Percentiles rank a stretch among this genome's conserved stretches.
Conservation (phyloP, 1,140 invertebrate species). For the Asbolus verrucosus region DNA sequence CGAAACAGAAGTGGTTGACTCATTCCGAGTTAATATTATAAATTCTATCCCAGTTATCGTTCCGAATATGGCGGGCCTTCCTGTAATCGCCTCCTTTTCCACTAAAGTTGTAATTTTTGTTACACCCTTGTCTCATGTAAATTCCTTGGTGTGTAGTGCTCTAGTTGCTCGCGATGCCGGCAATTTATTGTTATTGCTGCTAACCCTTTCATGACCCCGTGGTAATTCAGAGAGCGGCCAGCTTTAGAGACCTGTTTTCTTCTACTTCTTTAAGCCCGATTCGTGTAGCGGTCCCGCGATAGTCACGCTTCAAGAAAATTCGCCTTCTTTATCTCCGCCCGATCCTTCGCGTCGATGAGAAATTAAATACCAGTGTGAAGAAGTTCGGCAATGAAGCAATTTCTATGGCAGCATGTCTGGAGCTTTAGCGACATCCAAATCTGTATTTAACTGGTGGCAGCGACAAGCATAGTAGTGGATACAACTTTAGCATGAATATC, state of each 20-base stretch:
- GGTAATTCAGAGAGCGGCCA: conserved; percentile 44
- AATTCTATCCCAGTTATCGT: conserved; percentile 23
- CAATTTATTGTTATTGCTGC: conserved; percentile 51
- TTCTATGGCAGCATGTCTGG: conserved; percentile 26
- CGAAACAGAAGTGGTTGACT: not conserved
- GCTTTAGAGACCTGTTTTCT: conserved; percentile 45
- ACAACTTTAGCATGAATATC: conserved; percentile 22
- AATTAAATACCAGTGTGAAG: conserved; percentile 10
- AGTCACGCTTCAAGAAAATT: conserved; percentile 40
- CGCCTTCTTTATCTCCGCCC: conserved; percentile 33
- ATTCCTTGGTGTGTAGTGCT: conserved; percentile 49
- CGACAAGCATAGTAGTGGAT: not conserved
- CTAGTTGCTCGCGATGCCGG: conserved; percentile 46
- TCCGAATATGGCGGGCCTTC: not conserved
- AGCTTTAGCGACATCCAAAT: conserved; percentile 22
- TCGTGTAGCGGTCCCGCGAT: conserved; percentile 35
- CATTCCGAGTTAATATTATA: conserved; percentile 6
- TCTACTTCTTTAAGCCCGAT: conserved; percentile 42
- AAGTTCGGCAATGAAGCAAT: not conserved
- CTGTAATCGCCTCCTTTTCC: conserved; percentile 20
- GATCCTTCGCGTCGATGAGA: not conserved
- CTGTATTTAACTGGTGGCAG: conserved; percentile 12
- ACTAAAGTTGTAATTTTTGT: conserved; percentile 41
- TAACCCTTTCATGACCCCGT: conserved; percentile 46
- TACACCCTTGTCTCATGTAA: conserved; percentile 48